A percentile compares a stretch with the other conserved stretches of the same genome.
Conservation (phyloP, 2,888 invertebrate species). For the Epicampocera succincta region DNA sequence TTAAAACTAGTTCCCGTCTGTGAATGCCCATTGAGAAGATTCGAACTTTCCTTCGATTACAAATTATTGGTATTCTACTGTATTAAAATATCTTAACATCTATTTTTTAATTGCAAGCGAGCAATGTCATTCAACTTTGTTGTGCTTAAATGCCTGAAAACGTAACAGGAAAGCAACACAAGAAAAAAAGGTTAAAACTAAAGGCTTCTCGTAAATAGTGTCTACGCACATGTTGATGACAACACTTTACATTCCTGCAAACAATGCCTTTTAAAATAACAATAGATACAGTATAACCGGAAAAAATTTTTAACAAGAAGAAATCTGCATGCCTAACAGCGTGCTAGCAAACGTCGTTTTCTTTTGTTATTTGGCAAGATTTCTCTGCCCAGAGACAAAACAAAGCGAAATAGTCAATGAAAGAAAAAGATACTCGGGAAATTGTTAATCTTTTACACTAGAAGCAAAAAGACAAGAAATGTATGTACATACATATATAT, state of each 20-base stretch:
- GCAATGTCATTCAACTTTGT: constrained; percentile 59
- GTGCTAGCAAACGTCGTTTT: constrained; percentile 38
- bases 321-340: constrained; percentile 59
- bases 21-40: too few species aligned
- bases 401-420: neutral
- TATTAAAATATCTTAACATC: neutral
- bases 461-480: constrained; percentile 33
- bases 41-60: neutral
- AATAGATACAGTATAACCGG: constrained; percentile 55
- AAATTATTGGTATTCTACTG: neutral
- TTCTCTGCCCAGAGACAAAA: constrained; percentile 21
- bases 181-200: constrained; percentile 4
- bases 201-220: constrained; percentile 52
- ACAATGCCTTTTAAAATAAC: constrained; percentile 52
- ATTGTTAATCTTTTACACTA: constrained; percentile 64
- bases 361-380: constrained; percentile 41
- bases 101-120: neutral
- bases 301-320: constrained; percentile 38
- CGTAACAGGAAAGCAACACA: neutral
- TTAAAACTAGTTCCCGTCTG: too few species aligned
- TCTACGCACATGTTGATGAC: constrained; percentile 67
- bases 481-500: too few species aligned
- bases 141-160: constrained; percentile 20
- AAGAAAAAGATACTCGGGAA: constrained; percentile 57
- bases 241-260: constrained; percentile 61